These are phyloP conservation scores for Tenthredo livida DNA, from an alignment of 2,888 invertebrate genomes.

Conservation along the genomic window DNA sequence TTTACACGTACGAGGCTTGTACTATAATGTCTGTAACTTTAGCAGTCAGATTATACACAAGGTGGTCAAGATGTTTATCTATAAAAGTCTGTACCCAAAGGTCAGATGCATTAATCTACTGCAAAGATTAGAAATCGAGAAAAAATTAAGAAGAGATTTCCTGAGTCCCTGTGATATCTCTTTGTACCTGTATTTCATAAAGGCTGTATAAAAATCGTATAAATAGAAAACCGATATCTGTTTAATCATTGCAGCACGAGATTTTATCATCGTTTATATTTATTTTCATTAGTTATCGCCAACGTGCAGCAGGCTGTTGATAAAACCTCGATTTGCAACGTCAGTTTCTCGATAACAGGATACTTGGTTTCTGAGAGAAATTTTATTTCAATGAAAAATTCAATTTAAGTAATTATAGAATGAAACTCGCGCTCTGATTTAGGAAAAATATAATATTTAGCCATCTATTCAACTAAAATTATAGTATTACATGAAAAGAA, in stretches of 20 bases:
- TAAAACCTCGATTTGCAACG: background rate
- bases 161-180: background rate
- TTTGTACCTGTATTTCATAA: background rate
- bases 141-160: background rate
- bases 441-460: background rate
- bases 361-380: background rate
- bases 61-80: background rate
- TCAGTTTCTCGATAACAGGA: background rate
- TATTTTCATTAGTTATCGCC: background rate
- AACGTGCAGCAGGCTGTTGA: background rate
- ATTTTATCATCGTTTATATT: background rate
- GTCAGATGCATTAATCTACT: background rate
- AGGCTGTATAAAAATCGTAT: background rate
- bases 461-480: background rate
- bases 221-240: background rate
- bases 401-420: background rate
- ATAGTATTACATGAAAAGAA: background rate
- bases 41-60: background rate
- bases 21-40: background rate
- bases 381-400: background rate
- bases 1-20: background rate
- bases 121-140: background rate
- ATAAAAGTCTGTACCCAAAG: background rate
- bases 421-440: background rate
- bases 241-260: background rate